Evolutionary conservation across 2,888 invertebrate species (phyloP).

Genomic region (Teinopalpus imperialis): DNA sequence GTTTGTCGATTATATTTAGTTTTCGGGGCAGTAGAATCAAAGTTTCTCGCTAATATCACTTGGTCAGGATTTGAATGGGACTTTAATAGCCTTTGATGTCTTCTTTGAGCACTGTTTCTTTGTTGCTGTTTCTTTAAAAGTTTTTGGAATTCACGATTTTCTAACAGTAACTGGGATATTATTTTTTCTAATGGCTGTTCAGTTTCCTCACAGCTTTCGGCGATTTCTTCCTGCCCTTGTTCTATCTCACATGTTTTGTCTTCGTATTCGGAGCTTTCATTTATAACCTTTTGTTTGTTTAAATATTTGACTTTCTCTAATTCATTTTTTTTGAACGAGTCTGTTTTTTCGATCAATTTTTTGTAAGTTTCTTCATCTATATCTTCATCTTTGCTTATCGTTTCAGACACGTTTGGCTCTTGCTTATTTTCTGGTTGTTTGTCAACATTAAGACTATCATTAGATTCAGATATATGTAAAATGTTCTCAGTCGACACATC

Average conservation of each 20-base stretch:
- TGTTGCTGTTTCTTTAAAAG: conserved; percentile 88
- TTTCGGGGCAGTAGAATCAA: conserved; percentile 54
- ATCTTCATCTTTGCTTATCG: conserved; percentile 67
- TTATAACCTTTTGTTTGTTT: conserved; percentile 74
- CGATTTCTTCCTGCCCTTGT: conserved; percentile 39
- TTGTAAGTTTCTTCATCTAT: conserved; percentile 75
- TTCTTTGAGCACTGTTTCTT: conserved; percentile 75
- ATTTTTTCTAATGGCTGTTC: conserved; percentile 87
- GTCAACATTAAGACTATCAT: conserved; percentile 81
- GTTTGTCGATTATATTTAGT: conserved; percentile 61
- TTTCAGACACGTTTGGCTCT: conserved; percentile 44
- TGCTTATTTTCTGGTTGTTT: conserved; percentile 47
- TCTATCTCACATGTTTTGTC: conserved; percentile 51
- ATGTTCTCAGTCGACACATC: conserved; percentile 84
- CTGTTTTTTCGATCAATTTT: conserved; percentile 75
- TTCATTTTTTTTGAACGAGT: conserved; percentile 79
- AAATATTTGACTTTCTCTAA: conserved; percentile 74
- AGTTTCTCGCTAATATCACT: conserved; percentile 63
- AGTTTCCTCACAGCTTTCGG: conserved; percentile 57
- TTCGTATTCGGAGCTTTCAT: conserved; percentile 66
- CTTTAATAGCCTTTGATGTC: conserved; percentile 80
- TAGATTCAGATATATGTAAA: conserved; percentile 84
- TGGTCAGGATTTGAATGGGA: conserved; percentile 78
- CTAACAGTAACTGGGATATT: conserved; percentile 91
- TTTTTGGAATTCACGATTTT: conserved; percentile 91